Evolutionary conservation across 2,888 invertebrate genomes (phyloP).

Genomic region (Caenorhabditis drosophilae): DNA sequence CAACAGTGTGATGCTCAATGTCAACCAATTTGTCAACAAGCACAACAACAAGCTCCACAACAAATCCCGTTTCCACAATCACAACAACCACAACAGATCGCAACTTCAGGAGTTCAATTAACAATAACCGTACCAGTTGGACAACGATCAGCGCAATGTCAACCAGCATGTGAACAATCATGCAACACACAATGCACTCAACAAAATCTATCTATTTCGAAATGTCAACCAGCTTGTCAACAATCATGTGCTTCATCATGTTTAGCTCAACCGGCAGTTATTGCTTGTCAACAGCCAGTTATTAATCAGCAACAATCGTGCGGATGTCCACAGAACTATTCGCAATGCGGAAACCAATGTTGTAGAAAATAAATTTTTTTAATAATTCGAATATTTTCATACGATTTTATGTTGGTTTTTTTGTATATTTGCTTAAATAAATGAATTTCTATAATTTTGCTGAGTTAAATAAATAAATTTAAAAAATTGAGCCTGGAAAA

Average conservation of each 20-base stretch:
- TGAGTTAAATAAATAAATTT: background rate
- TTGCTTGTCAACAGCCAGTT: background rate
- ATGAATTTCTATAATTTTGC: no score
- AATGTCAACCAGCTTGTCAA: slow-evolving; percentile 47
- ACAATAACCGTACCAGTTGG: slow-evolving; percentile 46
- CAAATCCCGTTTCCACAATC: background rate
- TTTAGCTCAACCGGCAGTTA: background rate
- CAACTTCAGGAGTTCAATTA: slow-evolving; percentile 18
- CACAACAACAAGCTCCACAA: slow-evolving; percentile 2
- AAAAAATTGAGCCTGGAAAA: background rate
- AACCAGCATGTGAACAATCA: slow-evolving; percentile 45
- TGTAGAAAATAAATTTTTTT: slow-evolving; percentile 36
- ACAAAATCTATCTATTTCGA: slow-evolving; percentile 36
- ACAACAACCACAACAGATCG: background rate
- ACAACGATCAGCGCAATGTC: slow-evolving; percentile 47
- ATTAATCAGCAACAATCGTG: slow-evolving; percentile 6
- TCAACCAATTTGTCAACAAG: slow-evolving; percentile 13
- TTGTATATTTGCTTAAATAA: no score
- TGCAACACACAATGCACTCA: slow-evolving; percentile 51
- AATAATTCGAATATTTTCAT: no score
- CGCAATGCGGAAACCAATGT: slow-evolving; percentile 29
- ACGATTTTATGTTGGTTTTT: no score
- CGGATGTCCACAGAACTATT: slow-evolving; percentile 34
- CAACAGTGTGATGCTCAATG: slow-evolving; percentile 40
- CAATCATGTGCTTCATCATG: slow-evolving; percentile 35